Conservation (phyloP, 2,888 invertebrate genomes). For the Romanomermis culicivorax region DNA sequence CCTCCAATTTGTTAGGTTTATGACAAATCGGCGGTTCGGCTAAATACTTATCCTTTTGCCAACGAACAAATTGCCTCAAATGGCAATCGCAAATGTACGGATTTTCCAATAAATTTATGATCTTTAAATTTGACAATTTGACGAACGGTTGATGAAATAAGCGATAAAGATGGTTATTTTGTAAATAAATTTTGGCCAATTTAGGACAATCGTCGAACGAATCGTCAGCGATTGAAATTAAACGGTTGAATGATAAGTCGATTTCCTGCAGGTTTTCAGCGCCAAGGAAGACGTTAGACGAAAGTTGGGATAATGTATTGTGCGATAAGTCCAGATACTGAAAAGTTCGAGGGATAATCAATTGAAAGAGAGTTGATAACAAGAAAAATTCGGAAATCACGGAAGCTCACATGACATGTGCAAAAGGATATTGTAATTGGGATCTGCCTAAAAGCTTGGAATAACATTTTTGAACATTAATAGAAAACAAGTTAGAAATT, state of each 20-base stretch:
- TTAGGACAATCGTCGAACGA: slow-evolving; percentile 2
- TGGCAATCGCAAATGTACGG: slow-evolving; percentile 64
- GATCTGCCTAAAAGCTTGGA: background rate
- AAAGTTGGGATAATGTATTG: slow-evolving; percentile 7
- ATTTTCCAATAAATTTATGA: slow-evolving; percentile 64
- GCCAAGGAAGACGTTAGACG: background rate
- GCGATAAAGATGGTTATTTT: slow-evolving; percentile 2
- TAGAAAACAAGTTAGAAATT: too few species aligned
- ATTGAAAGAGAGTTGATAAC: background rate
- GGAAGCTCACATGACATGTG: too few species aligned
- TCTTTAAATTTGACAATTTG: slow-evolving; percentile 44
- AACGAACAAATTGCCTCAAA: background rate
- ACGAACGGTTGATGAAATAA: background rate
- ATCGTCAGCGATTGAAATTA: slow-evolving; percentile 3
- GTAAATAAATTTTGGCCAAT: slow-evolving; percentile 4
- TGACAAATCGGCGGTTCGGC: slow-evolving; percentile 1
- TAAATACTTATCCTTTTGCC: background rate
- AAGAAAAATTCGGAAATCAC: too few species aligned
- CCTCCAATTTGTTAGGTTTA: background rate
- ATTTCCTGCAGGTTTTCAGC: slow-evolving; percentile 3
- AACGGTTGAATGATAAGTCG: slow-evolving; percentile 9
- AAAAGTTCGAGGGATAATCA: background rate
- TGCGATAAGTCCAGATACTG: slow-evolving; percentile 7
- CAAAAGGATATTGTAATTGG: background rate
- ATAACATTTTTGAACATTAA: too few species aligned